Evolutionary conservation across 2,888 invertebrate genomes (phyloP), one percentile per base, ranked within the genome.

Genomic region (Synanthedon andrenaeformis): DNA sequence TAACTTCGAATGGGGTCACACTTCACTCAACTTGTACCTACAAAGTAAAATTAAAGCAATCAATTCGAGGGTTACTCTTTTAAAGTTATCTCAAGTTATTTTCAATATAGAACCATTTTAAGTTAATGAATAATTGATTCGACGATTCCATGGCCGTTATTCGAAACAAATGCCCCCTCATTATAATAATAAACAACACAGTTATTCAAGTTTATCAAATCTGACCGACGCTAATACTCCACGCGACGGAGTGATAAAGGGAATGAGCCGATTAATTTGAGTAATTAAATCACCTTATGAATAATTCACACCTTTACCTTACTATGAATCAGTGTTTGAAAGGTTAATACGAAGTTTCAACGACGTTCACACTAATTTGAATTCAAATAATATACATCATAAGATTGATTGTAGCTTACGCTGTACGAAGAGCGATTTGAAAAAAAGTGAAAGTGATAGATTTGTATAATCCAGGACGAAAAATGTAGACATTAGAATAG

Each of bases 171-270:
- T 42, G 35, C 53, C 49, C 23, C 50, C 49, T 48, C 52, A 52
- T 55, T 51, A 50, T 51, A 41, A 53, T 52, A 28, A 53, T 45
- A 55, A 53, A 54, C 55, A 52, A 52, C 53, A 55, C 35, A 19
- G 49, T 56, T 53, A 63, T 65, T 69, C 64, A 59, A 66, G 60
- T 66, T 74, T 76, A 76, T 79, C 75, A 65, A 76, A 74, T 69
- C 63, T 66, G 61, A 66, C 61, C 68, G 72, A 72, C 73, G 74
- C 68, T 82, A 80, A 80, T 80, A 74, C 67, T 67, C 71, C 82
- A 81, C 80, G 82, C 79, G 70, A 79, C 54, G 49, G 52, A 52
- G 52, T 74, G 73, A 73, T 76, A 74, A 72, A 66, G 65, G 11
- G 61, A 57, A 60, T 67, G 70, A 64, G 68, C 60, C 63, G 62